Evolutionary conservation across 2,797 vertebrate species (phyloP).

Genomic region (Rhadinocentrus ornatus): DNA sequence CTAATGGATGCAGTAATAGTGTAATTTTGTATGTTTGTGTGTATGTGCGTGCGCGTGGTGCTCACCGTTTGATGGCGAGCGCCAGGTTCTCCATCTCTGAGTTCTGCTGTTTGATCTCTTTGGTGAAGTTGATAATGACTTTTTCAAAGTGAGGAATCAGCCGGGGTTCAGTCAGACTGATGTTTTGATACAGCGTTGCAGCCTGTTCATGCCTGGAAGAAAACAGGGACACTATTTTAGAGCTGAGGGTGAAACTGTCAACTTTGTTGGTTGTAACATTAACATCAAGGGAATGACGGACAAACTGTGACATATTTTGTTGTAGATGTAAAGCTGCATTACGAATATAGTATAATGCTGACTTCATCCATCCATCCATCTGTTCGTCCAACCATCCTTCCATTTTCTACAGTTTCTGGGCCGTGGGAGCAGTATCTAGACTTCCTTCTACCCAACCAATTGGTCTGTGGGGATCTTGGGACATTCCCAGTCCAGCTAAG

Average conservation of each 20-base stretch:
- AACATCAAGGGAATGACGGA: background rate
- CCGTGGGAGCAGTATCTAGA: no score
- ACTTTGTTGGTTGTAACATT: background rate
- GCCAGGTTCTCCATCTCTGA: constrained; percentile 95
- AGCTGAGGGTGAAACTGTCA: background rate
- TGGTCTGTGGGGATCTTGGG: no score
- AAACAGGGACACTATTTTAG: background rate
- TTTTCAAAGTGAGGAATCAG: constrained; percentile 91
- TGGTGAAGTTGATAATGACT: constrained; percentile 90
- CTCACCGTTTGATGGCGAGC: constrained; percentile 92
- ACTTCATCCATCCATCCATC: background rate
- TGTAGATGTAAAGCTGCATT: background rate
- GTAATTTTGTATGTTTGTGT: background rate
- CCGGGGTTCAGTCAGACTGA: constrained; percentile 90
- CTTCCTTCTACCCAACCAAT: no score
- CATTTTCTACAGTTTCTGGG: no score
- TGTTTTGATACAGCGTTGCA: constrained; percentile 92
- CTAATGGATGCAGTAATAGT: background rate
- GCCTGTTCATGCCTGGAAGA: constrained; percentile 88
- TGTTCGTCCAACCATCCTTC: no score
- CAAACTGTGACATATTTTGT: background rate
- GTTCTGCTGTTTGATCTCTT: constrained; percentile 92
- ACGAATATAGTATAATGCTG: background rate
- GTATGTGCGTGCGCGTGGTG: background rate
- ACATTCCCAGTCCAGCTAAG: no score